Evolutionary conservation across 2,888 invertebrate genomes (phyloP).

Genomic region (Hirtodrosophila cameraria): DNA sequence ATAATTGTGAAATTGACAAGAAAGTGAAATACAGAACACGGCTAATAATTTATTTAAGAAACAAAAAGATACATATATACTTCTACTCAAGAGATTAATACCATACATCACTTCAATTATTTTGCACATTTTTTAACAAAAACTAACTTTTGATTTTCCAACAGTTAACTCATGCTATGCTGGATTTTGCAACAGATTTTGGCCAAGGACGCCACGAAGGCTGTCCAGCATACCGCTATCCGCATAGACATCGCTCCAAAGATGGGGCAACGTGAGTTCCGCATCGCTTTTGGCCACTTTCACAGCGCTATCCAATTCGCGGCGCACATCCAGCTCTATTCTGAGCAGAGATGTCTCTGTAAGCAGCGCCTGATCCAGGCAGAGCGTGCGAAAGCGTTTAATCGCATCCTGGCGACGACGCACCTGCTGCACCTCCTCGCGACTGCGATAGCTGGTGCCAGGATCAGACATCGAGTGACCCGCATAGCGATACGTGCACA

Average conservation of each 20-base stretch:
- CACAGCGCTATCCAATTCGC: constrained; percentile 91
- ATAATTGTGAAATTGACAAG: too few relatives aligned
- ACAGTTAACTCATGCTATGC: too few relatives aligned
- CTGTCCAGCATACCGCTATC: constrained; percentile 85
- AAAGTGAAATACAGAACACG: too few relatives aligned
- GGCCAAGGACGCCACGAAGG: constrained; percentile 85
- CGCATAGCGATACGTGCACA: constrained; percentile 96
- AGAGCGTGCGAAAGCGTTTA: constrained; percentile 95
- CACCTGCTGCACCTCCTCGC: constrained; percentile 98
- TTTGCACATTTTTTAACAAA: too few relatives aligned
- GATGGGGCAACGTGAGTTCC: constrained; percentile 90
- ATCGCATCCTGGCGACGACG: constrained; percentile 97
- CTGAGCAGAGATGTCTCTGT: constrained; percentile 93
- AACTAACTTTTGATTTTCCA: not conserved
- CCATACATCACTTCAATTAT: too few relatives aligned
- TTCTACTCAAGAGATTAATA: too few relatives aligned
- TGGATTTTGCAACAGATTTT: constrained; percentile 24
- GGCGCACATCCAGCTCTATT: constrained; percentile 91
- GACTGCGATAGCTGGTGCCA: constrained; percentile 96
- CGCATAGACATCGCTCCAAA: constrained; percentile 91
- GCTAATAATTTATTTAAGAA: too few relatives aligned
- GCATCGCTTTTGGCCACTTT: constrained; percentile 89
- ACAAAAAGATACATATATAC: too few relatives aligned
- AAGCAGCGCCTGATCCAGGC: constrained; percentile 89
- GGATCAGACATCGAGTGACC: constrained; percentile 99